Conservation (phyloP, 2,888 invertebrate genomes). For the Cosmia trapezina region DNA sequence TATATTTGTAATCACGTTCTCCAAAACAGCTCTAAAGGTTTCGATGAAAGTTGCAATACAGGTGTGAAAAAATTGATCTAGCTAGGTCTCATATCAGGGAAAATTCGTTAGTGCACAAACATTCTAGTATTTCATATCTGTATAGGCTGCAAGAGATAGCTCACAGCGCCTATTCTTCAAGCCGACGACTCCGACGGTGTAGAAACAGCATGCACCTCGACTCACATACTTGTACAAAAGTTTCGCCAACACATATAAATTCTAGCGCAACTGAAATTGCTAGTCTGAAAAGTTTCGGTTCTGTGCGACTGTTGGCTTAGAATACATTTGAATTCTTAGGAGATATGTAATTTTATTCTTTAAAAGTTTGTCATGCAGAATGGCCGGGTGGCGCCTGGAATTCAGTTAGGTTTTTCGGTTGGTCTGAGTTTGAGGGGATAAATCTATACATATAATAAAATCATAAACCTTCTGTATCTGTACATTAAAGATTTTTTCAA, state of each 20-base stretch:
- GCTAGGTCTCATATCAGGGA: too few species aligned
- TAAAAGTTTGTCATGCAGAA: slow-evolving; percentile 44
- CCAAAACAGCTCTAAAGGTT: too few species aligned
- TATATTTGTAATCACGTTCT: too few species aligned
- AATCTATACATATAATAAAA: neutral
- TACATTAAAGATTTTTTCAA: too few species aligned
- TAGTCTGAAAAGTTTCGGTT: slow-evolving; percentile 57
- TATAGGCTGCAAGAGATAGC: neutral
- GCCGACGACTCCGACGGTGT: neutral
- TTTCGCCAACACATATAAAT: slow-evolving; percentile 58
- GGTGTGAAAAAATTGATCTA: too few species aligned
- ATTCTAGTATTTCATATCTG: neutral
- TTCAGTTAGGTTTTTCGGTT: slow-evolving; percentile 30
- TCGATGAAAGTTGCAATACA: too few species aligned
- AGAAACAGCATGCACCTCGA: slow-evolving; percentile 54
- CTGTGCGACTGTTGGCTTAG: slow-evolving; percentile 52
- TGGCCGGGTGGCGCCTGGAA: slow-evolving; percentile 18
- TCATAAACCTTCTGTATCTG: too few species aligned
- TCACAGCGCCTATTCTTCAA: slow-evolving; percentile 25
- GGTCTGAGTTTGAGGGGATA: slow-evolving; percentile 14
- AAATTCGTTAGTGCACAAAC: neutral
- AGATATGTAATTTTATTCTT: slow-evolving; percentile 54
- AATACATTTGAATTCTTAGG: slow-evolving; percentile 61
- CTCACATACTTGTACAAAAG: slow-evolving; percentile 49
- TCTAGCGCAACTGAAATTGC: slow-evolving; percentile 58